These are phyloP conservation scores for Dascyllus trimaculatus DNA, from an alignment of 2,113 vertebrate genomes.

Conservation along the genomic window DNA sequence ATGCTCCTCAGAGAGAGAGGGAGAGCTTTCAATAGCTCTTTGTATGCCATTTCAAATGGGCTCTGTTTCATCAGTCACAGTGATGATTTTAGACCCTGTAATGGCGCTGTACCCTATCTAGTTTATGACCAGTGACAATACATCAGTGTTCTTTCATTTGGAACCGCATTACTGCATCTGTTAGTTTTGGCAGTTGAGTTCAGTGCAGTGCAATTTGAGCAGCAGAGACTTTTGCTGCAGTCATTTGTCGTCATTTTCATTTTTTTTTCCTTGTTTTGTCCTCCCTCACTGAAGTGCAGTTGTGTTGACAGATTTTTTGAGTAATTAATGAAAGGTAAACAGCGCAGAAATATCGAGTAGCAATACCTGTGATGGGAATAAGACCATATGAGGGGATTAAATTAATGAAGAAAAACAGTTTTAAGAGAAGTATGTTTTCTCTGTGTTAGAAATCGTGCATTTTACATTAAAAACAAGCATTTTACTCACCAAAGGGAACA, in stretches of 20 bases:
- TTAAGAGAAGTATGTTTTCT: too few relatives aligned
- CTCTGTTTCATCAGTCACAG: slow-evolving; percentile 80
- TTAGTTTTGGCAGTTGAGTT: slow-evolving; percentile 78
- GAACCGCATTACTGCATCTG: slow-evolving; percentile 81
- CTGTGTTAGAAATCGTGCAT: background rate
- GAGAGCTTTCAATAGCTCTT: slow-evolving; percentile 70
- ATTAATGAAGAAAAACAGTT: background rate
- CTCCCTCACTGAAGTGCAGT: slow-evolving; percentile 45
- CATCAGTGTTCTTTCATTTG: slow-evolving; percentile 80
- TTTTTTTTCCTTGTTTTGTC: slow-evolving; percentile 22
- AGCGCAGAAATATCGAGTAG: slow-evolving; percentile 6
- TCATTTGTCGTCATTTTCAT: slow-evolving; percentile 81
- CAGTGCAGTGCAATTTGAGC: slow-evolving; percentile 81
- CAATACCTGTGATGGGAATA: background rate
- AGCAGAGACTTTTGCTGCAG: slow-evolving; percentile 80
- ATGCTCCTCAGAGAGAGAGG: slow-evolving; percentile 49
- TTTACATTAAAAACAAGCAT: background rate
- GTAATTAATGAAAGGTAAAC: slow-evolving; percentile 42
- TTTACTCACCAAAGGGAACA: background rate
- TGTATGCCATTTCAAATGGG: slow-evolving; percentile 78
- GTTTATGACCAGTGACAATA: slow-evolving; percentile 82
- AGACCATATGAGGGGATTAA: background rate
- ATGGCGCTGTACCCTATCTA: slow-evolving; percentile 78
- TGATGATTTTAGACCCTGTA: slow-evolving; percentile 80
- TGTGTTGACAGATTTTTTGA: slow-evolving; percentile 36